These are phyloP conservation scores for Erythrolamprus reginae DNA, from an alignment of 2,113 vertebrate species.

Conservation along the genomic window DNA sequence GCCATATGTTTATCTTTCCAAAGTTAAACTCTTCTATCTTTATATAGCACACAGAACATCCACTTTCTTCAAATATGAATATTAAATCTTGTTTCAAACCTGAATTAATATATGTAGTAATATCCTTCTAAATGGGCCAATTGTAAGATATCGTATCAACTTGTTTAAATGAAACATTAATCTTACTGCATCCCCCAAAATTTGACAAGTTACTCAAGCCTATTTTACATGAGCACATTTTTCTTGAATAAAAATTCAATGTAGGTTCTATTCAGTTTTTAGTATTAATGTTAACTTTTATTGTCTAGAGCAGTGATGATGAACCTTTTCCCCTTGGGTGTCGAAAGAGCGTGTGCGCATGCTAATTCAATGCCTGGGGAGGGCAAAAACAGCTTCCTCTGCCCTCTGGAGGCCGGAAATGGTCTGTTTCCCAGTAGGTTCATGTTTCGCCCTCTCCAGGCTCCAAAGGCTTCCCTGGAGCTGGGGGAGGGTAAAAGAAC, in stretches of 20 bases:
- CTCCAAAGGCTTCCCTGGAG: no score
- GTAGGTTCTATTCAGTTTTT: background rate
- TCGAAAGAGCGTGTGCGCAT: no score
- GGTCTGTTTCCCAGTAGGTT: no score
- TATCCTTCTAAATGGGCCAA: background rate
- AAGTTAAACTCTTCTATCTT: background rate
- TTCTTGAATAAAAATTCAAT: background rate
- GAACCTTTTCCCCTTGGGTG: no score
- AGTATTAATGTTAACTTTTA: background rate
- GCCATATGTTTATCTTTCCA: background rate
- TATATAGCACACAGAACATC: background rate
- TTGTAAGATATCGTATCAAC: background rate
- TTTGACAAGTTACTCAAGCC: background rate
- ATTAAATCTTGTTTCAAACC: background rate
- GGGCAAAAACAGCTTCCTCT: no score
- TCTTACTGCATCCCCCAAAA: background rate
- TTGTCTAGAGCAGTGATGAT: no score
- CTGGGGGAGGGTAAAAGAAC: no score
- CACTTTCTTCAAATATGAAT: background rate
- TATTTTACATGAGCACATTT: background rate
- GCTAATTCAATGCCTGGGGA: no score
- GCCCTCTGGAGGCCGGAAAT: no score
- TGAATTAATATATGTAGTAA: background rate
- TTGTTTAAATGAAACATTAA: background rate
- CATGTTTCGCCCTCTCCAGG: no score